Base-by-base conservation (phyloP, 2,888 invertebrate species). In the Thelaira solivaga region DNA sequence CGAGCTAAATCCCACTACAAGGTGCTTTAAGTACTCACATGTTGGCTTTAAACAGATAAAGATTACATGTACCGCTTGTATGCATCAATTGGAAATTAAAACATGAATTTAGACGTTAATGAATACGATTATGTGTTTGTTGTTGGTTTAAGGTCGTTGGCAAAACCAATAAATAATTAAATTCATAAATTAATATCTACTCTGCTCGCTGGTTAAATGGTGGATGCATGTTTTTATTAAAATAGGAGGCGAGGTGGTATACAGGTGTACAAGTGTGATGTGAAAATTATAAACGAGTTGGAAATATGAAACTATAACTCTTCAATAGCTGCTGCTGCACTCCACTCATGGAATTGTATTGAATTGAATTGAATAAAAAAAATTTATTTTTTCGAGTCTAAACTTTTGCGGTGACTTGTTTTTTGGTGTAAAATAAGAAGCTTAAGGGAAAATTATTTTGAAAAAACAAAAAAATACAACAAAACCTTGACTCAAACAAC, bases 71-170 rank as follows among this genome's bases (percentile, higher is more conserved):
- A 8, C 8, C 8, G 16, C 2, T 49, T 13, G 49, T 26, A 29
- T 43, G 18, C 34, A 34, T 20, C 20, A n/a, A 34, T 20, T 13
- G n/a, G n/a, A 45, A 2, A 11, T 24, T n/a, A n/a, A 13, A 47
- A 24, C 13, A 20, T 16, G 16, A 41, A n/a, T n/a, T n/a, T n/a
- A n/a, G 8, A 31, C 8, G 18, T n/a, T 67, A 8, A 39, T 51
- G 29, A 7, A 7, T n/a, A n/a, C n/a, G n/a, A n/a, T n/a, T 24
- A 47, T 49, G 29, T 45, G 10, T 31, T 8, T 41, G 53, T 39
- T 62, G 71, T 24, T n/a, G n/a, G n/a, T 53, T 74, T 53, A 68
- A 75, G 74, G 74, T 75, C 74, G 67, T 75, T 75, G 74, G 53
- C 36, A 39, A 55, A 57, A 29, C 64, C 64, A 64, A 72, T 72